Evolutionary conservation across 2,113 vertebrate genomes (phyloP).

Genomic region (Austrofundulus limnaeus): DNA sequence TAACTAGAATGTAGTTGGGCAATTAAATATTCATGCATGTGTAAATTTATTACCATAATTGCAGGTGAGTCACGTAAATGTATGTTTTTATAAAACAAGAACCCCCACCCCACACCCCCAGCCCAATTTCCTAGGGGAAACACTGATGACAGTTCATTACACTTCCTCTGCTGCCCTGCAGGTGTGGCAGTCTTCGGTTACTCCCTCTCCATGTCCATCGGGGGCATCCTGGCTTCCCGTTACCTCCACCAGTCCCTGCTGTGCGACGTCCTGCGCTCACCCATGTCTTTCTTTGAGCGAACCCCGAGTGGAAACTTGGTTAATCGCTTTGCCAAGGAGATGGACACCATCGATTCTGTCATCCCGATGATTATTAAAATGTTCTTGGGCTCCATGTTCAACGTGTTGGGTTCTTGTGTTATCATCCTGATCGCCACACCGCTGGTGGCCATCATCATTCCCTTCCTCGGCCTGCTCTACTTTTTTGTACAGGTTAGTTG

Average conservation of each 20-base stretch:
- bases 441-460: conserved; percentile 85
- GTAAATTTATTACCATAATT: no score
- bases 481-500: conserved; percentile 90
- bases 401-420: conserved; percentile 84
- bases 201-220: conserved; percentile 89
- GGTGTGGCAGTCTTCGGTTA: conserved; percentile 89
- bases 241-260: conserved; percentile 88
- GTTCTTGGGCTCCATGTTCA: conserved; percentile 95
- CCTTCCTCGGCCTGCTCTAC: conserved; percentile 88
- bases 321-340: conserved; percentile 95
- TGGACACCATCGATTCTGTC: conserved; percentile 91
- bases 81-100: no score
- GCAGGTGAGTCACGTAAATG: no score
- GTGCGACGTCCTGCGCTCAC: conserved; percentile 87
- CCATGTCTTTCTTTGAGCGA: conserved; percentile 94
- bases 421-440: conserved; percentile 91
- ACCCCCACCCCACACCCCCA: no score
- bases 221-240: conserved; percentile 89
- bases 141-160: background rate
- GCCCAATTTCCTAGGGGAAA: no score
- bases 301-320: conserved; percentile 96
- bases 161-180: conserved; percentile 46
- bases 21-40: no score
- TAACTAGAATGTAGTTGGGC: no score
- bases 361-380: conserved; percentile 94